Percentiles rank a stretch among this genome's conserved stretches.
phyloP scores from a whole-genome alignment of 30 jellyfish, hydroid and myxozoan genomes.

The Haliclystus octoradiatus region DNA sequence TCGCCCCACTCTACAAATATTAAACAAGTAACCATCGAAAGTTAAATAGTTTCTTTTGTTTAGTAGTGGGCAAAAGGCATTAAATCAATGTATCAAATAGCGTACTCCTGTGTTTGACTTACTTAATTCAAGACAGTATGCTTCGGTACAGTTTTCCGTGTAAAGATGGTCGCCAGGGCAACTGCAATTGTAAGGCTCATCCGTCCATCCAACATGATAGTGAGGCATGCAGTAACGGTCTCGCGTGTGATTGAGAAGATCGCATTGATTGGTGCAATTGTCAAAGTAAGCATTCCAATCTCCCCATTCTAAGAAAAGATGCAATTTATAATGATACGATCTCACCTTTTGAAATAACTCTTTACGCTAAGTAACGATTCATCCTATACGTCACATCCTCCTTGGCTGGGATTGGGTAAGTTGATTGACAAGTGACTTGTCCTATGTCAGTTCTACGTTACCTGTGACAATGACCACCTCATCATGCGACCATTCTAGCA shows the following conservation, averaged over 20 bases:
- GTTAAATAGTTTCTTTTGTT: not conserved
- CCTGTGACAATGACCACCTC: no score
- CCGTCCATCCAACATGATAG: not conserved
- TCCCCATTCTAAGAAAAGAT: not conserved
- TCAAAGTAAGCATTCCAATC: not conserved
- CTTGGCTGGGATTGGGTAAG: no score
- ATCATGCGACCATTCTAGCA: no score
- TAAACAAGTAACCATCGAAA: not conserved
- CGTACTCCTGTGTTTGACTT: not conserved
- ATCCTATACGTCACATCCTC: no score
- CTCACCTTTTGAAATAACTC: no score
- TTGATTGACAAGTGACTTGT: no score
- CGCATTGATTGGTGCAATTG: not conserved
- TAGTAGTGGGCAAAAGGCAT: no score
- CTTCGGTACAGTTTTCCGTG: not conserved
- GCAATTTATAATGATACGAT: no score
- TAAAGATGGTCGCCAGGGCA: not conserved
- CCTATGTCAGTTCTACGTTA: no score
- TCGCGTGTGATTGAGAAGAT: not conserved
- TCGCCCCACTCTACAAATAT: not conserved
- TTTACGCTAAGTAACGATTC: no score
- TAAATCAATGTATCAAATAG: not conserved
- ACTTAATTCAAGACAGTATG: not conserved
- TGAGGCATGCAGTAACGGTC: conserved; percentile 1
- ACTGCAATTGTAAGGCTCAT: not conserved